phyloP scores from a whole-genome alignment of 2,797 vertebrate genomes.

The Muraenolepis orangiensis region DNA sequence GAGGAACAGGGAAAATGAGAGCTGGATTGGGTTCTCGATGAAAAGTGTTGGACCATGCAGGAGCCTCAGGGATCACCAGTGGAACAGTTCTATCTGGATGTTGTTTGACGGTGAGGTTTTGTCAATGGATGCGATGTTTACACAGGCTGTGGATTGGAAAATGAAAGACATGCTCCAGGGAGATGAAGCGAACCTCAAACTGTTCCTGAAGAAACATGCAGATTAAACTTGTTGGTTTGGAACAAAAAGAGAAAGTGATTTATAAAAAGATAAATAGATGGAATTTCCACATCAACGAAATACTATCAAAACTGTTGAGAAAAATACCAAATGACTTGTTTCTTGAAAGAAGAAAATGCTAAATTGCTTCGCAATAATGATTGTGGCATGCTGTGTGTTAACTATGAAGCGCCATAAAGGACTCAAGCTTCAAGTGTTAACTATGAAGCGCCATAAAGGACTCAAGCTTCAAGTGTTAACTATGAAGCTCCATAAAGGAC shows the following conservation, averaged over 20 bases:
- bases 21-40: not conserved
- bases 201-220: not conserved
- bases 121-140: not conserved
- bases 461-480: no score
- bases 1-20: no score
- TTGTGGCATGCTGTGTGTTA: not conserved
- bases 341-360: not conserved
- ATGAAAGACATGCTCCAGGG: not conserved
- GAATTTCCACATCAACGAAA: not conserved
- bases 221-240: not conserved
- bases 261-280: no score
- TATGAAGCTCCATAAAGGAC: no score
- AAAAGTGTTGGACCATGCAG: not conserved
- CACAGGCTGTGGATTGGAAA: not conserved
- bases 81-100: not conserved
- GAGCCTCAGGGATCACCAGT: no score
- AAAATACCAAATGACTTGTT: not conserved
- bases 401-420: not conserved
- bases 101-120: not conserved
- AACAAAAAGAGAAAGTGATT: not conserved
- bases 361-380: not conserved
- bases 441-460: no score
- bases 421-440: no score
- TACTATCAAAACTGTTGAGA: no score
- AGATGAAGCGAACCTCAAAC: not conserved